Evolutionary conservation across 2,888 invertebrate species (phyloP).

Genomic region (Xestobium rufovillosum): DNA sequence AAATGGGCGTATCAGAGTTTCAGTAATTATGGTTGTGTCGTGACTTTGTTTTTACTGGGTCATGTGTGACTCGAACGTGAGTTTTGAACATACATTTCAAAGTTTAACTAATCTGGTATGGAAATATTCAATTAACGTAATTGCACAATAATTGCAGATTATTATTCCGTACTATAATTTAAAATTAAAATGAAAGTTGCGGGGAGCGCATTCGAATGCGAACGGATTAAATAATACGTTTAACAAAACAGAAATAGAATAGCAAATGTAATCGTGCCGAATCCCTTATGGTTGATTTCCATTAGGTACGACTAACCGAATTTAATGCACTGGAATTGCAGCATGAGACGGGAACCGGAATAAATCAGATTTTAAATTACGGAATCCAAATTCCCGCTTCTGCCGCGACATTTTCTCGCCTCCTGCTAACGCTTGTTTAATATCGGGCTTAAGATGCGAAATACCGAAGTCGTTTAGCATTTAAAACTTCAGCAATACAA

Average conservation of each 20-base stretch:
- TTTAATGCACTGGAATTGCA: constrained; percentile 24
- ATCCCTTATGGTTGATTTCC: constrained; percentile 19
- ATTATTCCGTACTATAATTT: constrained; percentile 1
- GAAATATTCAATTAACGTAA: no score
- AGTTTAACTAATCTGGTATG: no score
- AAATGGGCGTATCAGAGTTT: no score
- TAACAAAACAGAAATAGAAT: constrained; percentile 2
- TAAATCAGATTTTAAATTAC: constrained; percentile 27
- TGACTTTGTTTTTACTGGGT: no score
- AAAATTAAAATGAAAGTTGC: background rate
- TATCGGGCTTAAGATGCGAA: no score
- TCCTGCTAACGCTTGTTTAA: constrained; percentile 10
- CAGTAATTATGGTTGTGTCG: no score
- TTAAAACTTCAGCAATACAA: no score
- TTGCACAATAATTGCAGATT: background rate
- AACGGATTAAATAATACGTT: constrained; percentile 8
- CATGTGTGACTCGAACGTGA: no score
- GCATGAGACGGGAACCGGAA: no score
- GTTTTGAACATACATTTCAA: no score
- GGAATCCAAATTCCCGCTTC: constrained; percentile 20
- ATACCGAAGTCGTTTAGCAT: no score
- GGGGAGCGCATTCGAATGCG: constrained; percentile 4
- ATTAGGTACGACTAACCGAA: constrained; percentile 17
- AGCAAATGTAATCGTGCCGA: constrained; percentile 10
- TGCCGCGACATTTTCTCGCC: no score